These are phyloP conservation scores for Malthinus seriepunctatus DNA, from an alignment of 2,888 invertebrate genomes.

Conservation along the genomic window DNA sequence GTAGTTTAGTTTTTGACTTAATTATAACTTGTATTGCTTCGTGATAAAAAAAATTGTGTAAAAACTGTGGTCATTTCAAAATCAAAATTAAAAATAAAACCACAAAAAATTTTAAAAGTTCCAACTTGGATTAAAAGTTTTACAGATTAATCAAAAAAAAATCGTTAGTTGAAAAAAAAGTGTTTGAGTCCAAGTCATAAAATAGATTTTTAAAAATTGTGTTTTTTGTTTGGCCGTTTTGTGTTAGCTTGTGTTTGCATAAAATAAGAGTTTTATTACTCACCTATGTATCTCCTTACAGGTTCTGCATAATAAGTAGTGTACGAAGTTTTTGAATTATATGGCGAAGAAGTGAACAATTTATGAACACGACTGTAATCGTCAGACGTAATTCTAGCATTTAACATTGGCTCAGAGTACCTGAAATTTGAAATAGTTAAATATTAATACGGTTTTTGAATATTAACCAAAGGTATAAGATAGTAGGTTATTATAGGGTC, in stretches of 20 bases:
- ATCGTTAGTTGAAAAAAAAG: constrained; percentile 1
- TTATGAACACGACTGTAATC: constrained; percentile 67
- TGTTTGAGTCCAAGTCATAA: constrained; percentile 2
- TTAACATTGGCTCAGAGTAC: constrained; percentile 19
- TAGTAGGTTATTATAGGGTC: too few species aligned
- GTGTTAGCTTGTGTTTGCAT: not conserved
- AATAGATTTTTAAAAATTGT: not conserved
- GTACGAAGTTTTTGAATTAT: constrained; percentile 45
- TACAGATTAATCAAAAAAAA: too few species aligned
- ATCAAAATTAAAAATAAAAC: too few species aligned
- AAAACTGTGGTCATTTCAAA: too few species aligned
- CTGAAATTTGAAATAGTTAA: constrained; percentile 6
- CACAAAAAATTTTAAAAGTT: too few species aligned
- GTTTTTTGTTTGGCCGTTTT: not conserved
- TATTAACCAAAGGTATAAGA: too few species aligned
- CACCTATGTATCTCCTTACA: constrained; percentile 71
- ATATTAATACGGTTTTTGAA: too few species aligned
- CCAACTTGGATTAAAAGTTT: too few species aligned
- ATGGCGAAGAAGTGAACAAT: constrained; percentile 62
- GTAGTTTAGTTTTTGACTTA: too few species aligned
- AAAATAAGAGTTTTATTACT: constrained; percentile 35
- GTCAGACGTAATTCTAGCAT: constrained; percentile 64
- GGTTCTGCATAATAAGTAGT: constrained; percentile 68
- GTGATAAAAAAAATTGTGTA: too few species aligned
- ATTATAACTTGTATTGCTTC: too few species aligned